phyloP scores from a whole-genome alignment of 2,113 vertebrate genomes.

The Lampris megalopsis region DNA sequence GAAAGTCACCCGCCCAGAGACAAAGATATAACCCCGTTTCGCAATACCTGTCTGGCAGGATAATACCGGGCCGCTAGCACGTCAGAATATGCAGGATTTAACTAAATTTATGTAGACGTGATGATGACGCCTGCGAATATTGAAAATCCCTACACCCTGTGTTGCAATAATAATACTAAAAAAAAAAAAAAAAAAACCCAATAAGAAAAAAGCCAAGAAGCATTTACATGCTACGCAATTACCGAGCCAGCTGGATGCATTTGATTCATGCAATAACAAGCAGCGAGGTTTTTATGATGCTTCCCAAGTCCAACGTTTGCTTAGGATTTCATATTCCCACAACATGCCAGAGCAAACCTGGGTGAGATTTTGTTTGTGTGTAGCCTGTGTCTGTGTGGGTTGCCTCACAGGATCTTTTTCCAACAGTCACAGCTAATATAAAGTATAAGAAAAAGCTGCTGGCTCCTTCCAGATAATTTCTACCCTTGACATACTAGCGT shows the following conservation, averaged over 20 bases:
- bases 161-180: not conserved
- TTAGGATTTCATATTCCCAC: slow-evolving; percentile 47
- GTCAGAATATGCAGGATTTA: not conserved
- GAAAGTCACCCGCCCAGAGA: slow-evolving; percentile 26
- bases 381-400: not conserved
- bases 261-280: slow-evolving; percentile 27
- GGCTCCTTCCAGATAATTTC: not conserved
- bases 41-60: not conserved
- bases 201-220: not conserved
- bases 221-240: slow-evolving; percentile 30
- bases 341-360: slow-evolving; percentile 35
- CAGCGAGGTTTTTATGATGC: slow-evolving; percentile 30
- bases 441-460: not conserved
- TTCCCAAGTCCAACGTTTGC: slow-evolving; percentile 41
- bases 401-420: not conserved
- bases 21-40: slow-evolving; percentile 5
- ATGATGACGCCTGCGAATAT: slow-evolving; percentile 7
- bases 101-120: slow-evolving; percentile 4
- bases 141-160: not conserved
- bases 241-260: slow-evolving; percentile 29
- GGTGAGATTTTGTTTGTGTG: slow-evolving; percentile 8
- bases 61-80: not conserved
- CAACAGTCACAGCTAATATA: not conserved
- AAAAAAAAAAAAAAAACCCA: too few relatives aligned
- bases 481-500: not conserved